phyloP scores from a whole-genome alignment of 2,888 invertebrate species.

The Polyploca ridens region DNA sequence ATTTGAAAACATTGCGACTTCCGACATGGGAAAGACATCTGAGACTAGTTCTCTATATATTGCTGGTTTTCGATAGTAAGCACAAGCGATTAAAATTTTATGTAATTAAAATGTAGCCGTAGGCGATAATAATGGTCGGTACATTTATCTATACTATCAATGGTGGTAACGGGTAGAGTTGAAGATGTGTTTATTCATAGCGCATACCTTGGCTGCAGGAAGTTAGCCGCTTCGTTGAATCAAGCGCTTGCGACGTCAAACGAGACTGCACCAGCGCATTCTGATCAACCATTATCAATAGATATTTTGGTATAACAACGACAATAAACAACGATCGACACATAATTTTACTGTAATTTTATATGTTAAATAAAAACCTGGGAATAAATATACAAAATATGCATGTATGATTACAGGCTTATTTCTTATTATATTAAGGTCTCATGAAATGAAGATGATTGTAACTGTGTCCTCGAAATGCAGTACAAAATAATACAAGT shows the following conservation, averaged over 20 bases:
- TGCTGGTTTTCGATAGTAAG: conserved; percentile 20
- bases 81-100: conserved; percentile 23
- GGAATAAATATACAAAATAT: conserved; percentile 31
- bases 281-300: conserved; percentile 43
- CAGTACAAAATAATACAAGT: conserved; percentile 31
- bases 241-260: conserved; percentile 51
- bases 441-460: conserved; percentile 45
- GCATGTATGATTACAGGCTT: conserved; percentile 19
- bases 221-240: conserved; percentile 73
- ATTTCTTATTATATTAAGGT: conserved; percentile 40
- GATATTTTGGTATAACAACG: conserved; percentile 36
- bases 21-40: conserved; percentile 24
- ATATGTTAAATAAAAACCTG: conserved; percentile 35
- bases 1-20: conserved; percentile 51
- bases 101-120: conserved; percentile 1
- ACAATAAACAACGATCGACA: conserved; percentile 28
- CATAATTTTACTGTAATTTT: conserved; percentile 34
- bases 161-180: conserved; percentile 44
- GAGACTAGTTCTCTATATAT: conserved; percentile 25
- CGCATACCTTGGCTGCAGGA: conserved; percentile 71
- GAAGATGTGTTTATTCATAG: conserved; percentile 71
- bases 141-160: background rate
- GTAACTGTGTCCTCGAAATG: conserved; percentile 64
- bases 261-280: conserved; percentile 56
- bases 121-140: background rate